Base-by-base conservation (phyloP, 2,113 vertebrate species). In the Eubucco bourcierii region DNA sequence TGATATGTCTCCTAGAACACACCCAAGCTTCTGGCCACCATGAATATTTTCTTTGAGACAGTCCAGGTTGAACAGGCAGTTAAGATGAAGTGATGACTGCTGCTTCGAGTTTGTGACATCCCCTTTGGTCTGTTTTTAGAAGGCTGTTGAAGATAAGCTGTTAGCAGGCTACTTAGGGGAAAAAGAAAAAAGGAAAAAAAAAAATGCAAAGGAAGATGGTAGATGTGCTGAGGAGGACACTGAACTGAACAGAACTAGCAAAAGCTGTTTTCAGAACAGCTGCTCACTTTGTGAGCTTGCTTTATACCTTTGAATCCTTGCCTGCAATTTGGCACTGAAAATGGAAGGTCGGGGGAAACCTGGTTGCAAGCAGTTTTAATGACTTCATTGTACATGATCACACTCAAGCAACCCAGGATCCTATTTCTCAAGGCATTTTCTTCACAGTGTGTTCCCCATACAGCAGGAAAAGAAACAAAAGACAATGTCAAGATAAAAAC, bases 41-140 rank as follows among this genome's bases (percentile, higher is more conserved):
- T 2, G 14, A 72, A 72, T 75, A 52, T 47, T 92, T 89, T 34
- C 53, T 79, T 78, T 55, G 84, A 93, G 73, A 65, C 3, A 58
- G 47, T 27, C 81, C 27, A 74, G 72, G 11, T 81, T 95, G 80
- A 70, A 90, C 53, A 90, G 80, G 86, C 60, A 31, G 80, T 96
- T 46, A 4, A 72, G 66, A 63, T 58, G 90, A 92, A 64, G 86
- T 94, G 93, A 89, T 95, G 71, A 77, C 73, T 89, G 76, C 80
- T 90, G 58, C 86, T 95, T 87, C 64, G 50, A 88, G 82, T 73
- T 73, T 79, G 71, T 65, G 77, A 94, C 80, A 91, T 94, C 81
- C 89, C 78, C 94, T 78, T 87, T 67, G 60, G 83, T 96, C 97
- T 97, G 96, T 97, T 97, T 97, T 97, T 96, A 97, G 97, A 97